Evolutionary conservation across 2,797 vertebrate genomes (phyloP), one percentile per base, ranked within the genome.

Genomic region (Coregonus ussuriensis): DNA sequence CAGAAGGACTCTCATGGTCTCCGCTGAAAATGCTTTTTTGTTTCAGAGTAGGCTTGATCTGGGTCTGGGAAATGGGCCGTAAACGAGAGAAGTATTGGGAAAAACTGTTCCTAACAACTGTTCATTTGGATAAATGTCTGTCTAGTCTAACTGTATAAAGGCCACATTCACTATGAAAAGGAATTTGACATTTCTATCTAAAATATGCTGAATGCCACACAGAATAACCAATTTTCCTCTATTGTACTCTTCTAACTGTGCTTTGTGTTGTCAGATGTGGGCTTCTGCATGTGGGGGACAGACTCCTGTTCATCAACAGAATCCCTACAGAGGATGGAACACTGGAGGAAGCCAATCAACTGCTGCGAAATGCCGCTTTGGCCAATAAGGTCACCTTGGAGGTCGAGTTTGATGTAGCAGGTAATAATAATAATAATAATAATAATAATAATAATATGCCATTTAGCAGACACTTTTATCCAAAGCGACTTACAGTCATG

Each of bases 341-440:
- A 0, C 91, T 99, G 93, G 98, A 99, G 77, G 98, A 99, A 71
- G 97, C 98, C 85, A 97, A 97, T 86, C 98, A 99, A 92, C 95
- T 99, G 31, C 91, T 99, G 84, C 92, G 98, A 77, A 97, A 99
- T 3, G 96, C 98, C 0, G 98, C 98, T 0, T 93, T 99, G 79
- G 88, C 97, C 6, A 98, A 96, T 84, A 98, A 96, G 85, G 97
- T 99, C 74, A 93, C 94, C n/a, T 91, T 99, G 0, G 97, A 99
- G 88, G 86, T 98, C 0, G 98, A 99, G 86, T 99, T 99, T 56
- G 98, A 99, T 0, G 96, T 99, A 0, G 98, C 98, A 85, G 98
- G 98, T 99, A 25, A 25, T 25, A 25, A 25, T 25, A 25, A 25
- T 25, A 25, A 25, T 25, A 25, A 25, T 25, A 25, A 25, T 25